These are phyloP conservation scores for Philhelius pedissequus DNA, from an alignment of 2,888 invertebrate species.

Conservation along the genomic window DNA sequence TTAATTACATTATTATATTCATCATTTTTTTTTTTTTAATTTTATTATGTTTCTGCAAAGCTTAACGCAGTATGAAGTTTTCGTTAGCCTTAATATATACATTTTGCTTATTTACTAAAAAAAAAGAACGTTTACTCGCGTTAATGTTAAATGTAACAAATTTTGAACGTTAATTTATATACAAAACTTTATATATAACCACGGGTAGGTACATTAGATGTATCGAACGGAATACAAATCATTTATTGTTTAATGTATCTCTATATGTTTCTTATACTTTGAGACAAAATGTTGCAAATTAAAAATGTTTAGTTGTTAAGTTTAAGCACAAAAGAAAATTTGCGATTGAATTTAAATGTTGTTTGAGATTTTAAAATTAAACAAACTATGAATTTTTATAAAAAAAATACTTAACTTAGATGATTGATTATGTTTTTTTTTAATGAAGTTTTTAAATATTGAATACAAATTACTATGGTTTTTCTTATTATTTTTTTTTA, in stretches of 20 bases:
- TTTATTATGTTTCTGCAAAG: conserved; percentile 37
- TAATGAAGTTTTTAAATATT: conserved; percentile 42
- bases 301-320: conserved; percentile 41
- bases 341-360: conserved; percentile 23
- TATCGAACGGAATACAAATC: conserved; percentile 46
- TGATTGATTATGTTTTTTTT: conserved; percentile 28
- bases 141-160: conserved; percentile 66
- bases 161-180: conserved; percentile 60
- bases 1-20: background rate
- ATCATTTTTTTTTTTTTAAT: conserved; percentile 25
- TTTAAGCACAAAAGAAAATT: conserved; percentile 24
- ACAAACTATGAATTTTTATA: conserved; percentile 28
- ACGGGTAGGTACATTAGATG: conserved; percentile 49
- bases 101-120: conserved; percentile 25
- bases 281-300: conserved; percentile 47
- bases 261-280: conserved; percentile 36
- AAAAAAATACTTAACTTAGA: background rate
- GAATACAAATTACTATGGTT: conserved; percentile 10
- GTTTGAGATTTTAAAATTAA: background rate
- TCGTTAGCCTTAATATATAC: conserved; percentile 11
- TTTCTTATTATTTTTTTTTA: background rate
- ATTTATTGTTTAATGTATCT: conserved; percentile 59
- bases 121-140: conserved; percentile 45
- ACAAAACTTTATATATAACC: conserved; percentile 7
- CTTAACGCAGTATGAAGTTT: conserved; percentile 58